Percentiles rank a stretch among this genome's conserved stretches.
Conservation (phyloP, 1,140 invertebrate species). For the Rhagoletis pomonella region DNA sequence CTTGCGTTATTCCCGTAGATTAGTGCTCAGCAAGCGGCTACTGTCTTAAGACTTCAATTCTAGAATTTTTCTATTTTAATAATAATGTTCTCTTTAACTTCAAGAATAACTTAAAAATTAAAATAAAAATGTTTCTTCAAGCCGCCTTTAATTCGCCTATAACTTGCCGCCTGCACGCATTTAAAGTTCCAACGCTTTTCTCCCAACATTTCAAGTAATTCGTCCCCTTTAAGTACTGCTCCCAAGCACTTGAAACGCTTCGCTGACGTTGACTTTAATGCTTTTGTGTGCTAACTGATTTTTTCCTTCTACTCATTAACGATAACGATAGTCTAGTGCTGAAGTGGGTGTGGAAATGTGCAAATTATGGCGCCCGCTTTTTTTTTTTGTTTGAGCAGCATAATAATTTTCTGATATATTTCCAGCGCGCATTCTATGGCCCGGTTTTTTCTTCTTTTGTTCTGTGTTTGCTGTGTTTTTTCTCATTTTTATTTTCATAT, state of each 20-base stretch:
- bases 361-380: conserved; percentile 27
- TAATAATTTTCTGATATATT: conserved; percentile 16
- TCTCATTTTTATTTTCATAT: conserved; percentile 17
- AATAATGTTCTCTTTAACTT: neutral
- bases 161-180: neutral
- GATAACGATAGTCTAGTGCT: neutral
- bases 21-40: no score
- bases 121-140: no score
- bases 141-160: neutral
- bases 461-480: neutral
- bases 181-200: neutral
- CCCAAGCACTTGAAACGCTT: conserved; percentile 19
- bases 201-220: neutral
- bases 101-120: neutral
- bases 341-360: conserved; percentile 48
- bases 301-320: conserved; percentile 19
- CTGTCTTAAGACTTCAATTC: neutral
- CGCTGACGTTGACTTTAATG: neutral
- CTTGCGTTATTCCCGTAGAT: neutral
- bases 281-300: neutral
- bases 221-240: neutral
- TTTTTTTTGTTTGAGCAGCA: neutral
- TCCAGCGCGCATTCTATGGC: neutral
- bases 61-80: neutral
- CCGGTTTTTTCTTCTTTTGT: neutral